These are phyloP conservation scores for Sebastiscus tertius DNA, from an alignment of 2,797 vertebrate species.

Conservation along the genomic window DNA sequence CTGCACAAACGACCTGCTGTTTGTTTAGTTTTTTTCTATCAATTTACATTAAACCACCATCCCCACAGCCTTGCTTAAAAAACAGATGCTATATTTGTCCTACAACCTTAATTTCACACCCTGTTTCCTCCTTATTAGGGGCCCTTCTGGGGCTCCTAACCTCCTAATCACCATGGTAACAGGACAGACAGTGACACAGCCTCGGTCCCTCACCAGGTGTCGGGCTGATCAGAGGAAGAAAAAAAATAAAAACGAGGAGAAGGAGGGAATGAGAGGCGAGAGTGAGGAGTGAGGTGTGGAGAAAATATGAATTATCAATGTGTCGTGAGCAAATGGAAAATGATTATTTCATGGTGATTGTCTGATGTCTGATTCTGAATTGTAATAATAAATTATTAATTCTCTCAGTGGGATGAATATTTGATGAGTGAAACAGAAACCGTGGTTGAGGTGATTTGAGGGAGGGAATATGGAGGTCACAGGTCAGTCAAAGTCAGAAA, in stretches of 20 bases:
- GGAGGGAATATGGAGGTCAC: slow-evolving; percentile 35
- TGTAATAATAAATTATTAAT: slow-evolving; percentile 80
- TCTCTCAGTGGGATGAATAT: slow-evolving; percentile 65
- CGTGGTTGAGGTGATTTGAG: slow-evolving; percentile 40
- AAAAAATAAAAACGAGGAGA: neutral
- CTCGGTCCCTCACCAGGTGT: slow-evolving; percentile 67
- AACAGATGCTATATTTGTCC: slow-evolving; percentile 73
- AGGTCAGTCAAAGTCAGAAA: slow-evolving; percentile 39
- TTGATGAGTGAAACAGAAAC: slow-evolving; percentile 72
- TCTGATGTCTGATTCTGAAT: slow-evolving; percentile 77
- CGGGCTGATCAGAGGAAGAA: slow-evolving; percentile 41
- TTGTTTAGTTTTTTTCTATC: slow-evolving; percentile 23
- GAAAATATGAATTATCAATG: slow-evolving; percentile 77
- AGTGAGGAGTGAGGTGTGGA: slow-evolving; percentile 21
- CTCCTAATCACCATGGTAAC: slow-evolving; percentile 77
- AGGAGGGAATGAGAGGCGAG: slow-evolving; percentile 22
- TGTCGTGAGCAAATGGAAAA: slow-evolving; percentile 72
- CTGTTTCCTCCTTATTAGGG: slow-evolving; percentile 72
- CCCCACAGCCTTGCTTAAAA: slow-evolving; percentile 57
- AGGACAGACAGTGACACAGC: slow-evolving; percentile 60
- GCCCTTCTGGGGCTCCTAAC: slow-evolving; percentile 67
- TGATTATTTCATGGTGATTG: slow-evolving; percentile 80
- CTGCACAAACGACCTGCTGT: slow-evolving; percentile 52
- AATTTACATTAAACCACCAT: slow-evolving; percentile 63
- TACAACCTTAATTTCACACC: slow-evolving; percentile 78